A percentile compares a stretch with the other conserved stretches of the same genome.
Evolutionary conservation across 2,113 vertebrate species (phyloP).

Genomic region (Limnothrissa miodon): DNA sequence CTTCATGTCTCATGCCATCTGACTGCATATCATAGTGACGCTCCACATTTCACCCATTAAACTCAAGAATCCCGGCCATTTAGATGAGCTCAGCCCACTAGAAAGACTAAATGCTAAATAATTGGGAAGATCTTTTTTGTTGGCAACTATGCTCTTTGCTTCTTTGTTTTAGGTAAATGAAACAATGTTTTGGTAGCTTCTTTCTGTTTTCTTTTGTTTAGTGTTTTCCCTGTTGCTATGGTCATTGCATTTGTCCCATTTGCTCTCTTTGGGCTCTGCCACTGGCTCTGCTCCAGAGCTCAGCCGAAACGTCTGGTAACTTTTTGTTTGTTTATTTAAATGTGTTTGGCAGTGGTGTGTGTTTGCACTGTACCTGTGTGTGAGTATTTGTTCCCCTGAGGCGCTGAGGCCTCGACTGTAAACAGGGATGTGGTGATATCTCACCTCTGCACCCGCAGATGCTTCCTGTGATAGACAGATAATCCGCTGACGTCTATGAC

Average conservation of each 20-base stretch:
- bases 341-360: background rate
- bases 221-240: too few species aligned
- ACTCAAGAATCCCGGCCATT: slow-evolving; percentile 13
- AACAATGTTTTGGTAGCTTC: background rate
- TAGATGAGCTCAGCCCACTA: background rate
- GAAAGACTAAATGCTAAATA: background rate
- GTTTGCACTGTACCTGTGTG: background rate
- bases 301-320: background rate
- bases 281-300: too few species aligned
- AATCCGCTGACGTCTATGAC: slow-evolving; percentile 7
- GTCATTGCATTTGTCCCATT: too few species aligned
- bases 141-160: background rate
- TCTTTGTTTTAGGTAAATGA: background rate
- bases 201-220: background rate
- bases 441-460: background rate
- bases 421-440: slow-evolving; percentile 2
- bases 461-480: background rate
- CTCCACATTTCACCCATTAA: slow-evolving; percentile 3
- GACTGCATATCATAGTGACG: background rate
- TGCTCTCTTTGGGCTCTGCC: background rate
- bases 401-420: background rate
- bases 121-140: background rate
- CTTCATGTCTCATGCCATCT: slow-evolving; percentile 11
- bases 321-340: background rate
- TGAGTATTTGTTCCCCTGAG: background rate